Evolutionary conservation across 2,113 vertebrate genomes (phyloP), one percentile per base, ranked within the genome.

Genomic region (Puntigrus tetrazona): DNA sequence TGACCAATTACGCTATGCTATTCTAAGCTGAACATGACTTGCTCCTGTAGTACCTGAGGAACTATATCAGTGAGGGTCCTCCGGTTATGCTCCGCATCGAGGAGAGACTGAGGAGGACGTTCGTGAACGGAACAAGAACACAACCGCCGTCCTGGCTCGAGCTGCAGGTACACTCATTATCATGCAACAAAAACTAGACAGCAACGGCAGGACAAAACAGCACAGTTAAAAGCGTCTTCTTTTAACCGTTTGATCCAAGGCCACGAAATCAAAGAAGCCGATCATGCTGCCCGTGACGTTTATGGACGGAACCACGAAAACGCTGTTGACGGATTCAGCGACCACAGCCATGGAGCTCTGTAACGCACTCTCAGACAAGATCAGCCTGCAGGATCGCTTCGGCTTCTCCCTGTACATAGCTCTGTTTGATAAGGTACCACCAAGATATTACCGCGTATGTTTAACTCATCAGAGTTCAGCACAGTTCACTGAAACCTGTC

Each of bases 341-440:
- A 99, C 97, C 18, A 99, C 97, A 0, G 97, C 98, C 82, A 97
- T 92, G 83, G 98, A 99, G 91, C 95, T 99, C 72, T 99, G 97
- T 89, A 94, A 93, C 5, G 95, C 97, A 0, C 84, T 99, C 86
- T 93, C 97, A 0, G 98, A 99, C 92, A 99, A 99, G 89, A 96
- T 98, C 91, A 97, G 94, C 59, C 95, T 99, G 78, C 94, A 91
- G 82, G 98, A 99, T 82, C 93, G 95, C 74, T 99, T 99, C n/a
- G 98, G 98, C 0, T 99, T 99, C 91, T 99, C 98, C n/a, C 96
- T 99, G 70, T 99, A 99, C 92, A 99, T 99, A 0, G 98, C 98
- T 0, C 93, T 99, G 80, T 99, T 99, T 85, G 98, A 99, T 89
- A 99, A 99, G 97, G 98, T 99, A 72, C 18, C 5, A 22, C 34